Evolutionary conservation across 2,888 invertebrate species (phyloP), one percentile per base, ranked within the genome.

Genomic region (Metellina segmentata): DNA sequence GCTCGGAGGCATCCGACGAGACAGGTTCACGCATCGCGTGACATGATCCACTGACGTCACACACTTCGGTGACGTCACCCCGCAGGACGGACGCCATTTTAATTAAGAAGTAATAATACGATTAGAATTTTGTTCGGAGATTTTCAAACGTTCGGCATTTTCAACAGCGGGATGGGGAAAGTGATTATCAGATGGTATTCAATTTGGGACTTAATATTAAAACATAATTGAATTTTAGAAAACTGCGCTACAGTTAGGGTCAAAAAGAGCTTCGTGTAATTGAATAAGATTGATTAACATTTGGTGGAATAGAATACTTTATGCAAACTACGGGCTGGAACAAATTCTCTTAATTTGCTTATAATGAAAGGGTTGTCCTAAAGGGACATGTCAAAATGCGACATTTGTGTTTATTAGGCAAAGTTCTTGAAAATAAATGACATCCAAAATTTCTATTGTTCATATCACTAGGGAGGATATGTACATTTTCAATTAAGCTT

Each of bases 1-100:
- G 92, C 85, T 89, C 81, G 81, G 53, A 85, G 92, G 83, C 83
- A 89, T 83, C 83, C 91, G 74, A 91, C 88, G 83, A 89, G 92
- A 85, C 92, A 91, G 79, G 83, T 92, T 92, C 85, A 92, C 92
- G 92, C 92, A 83, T 88, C 92, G 85, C 85, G 85, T 86, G 89
- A 48, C 75, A 11, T 74, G 79, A 75, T 85, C 81, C 89, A 81
- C 74, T 78, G 88, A 88, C 91, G 88, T 89, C 88, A 89, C 81
- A 85, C 88, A 71, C 69, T 52, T 77, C 19, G 48, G 49, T 48
- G 61, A 34, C 61, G 77, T 78, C 77, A 88, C 77, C 34, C 52
- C 69, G 72, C 83, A 51, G 48, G 48, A 20, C 52, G 74, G 52
- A 19, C 77, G 48, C 88, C 83, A 92, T 82, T 89, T 72, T 61